Evolutionary conservation across 2,888 invertebrate genomes (phyloP).

Genomic region (Pristionchus mayeri): DNA sequence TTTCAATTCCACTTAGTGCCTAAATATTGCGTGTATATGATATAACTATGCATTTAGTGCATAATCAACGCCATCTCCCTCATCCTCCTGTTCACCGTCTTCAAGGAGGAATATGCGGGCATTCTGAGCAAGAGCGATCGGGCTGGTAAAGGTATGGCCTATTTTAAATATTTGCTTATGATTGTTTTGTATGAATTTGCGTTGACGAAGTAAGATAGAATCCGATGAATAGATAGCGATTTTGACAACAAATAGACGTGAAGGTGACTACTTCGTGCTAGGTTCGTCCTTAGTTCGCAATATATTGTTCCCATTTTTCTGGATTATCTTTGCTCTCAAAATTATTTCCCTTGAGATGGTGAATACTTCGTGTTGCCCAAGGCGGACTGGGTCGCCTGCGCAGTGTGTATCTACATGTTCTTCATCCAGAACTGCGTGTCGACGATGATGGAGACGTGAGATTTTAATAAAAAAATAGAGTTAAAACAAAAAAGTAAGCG

Average conservation of each 20-base stretch:
- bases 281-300: no score
- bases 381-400: neutral
- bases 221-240: no score
- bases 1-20: no score
- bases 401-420: constrained; percentile 44
- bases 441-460: constrained; percentile 45
- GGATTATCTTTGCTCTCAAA: no score
- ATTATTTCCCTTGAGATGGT: neutral
- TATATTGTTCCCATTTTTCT: no score
- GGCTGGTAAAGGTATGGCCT: constrained; percentile 30
- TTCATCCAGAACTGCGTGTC: constrained; percentile 46
- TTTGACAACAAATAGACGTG: no score
- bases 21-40: no score
- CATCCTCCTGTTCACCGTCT: constrained; percentile 14
- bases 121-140: constrained; percentile 32
- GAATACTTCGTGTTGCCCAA: constrained; percentile 49
- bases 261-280: no score
- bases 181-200: no score
- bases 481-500: no score
- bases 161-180: neutral
- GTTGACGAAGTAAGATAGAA: no score
- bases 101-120: constrained; percentile 46
- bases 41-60: neutral
- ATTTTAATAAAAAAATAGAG: no score
- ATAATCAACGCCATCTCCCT: constrained; percentile 27